Evolutionary conservation across 2,888 invertebrate genomes (phyloP).

Genomic region (Callyntrura guangdongensis): DNA sequence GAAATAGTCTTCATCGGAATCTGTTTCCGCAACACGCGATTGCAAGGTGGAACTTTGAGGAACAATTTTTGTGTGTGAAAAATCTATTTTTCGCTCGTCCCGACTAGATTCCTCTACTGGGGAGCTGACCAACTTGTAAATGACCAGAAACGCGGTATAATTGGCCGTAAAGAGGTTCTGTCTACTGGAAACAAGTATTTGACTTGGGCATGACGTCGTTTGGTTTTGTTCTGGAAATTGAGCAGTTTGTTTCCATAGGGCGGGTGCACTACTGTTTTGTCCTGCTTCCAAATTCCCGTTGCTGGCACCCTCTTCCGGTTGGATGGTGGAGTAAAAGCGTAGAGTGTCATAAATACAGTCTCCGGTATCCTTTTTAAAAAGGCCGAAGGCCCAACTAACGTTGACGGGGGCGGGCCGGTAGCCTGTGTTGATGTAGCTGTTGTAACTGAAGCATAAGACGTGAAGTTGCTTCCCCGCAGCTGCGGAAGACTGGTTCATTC

Average conservation of each 20-base stretch:
- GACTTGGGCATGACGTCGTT: background rate
- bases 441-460: constrained; percentile 43
- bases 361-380: background rate
- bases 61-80: background rate
- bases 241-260: constrained; percentile 10
- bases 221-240: constrained; percentile 56
- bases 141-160: constrained; percentile 44
- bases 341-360: constrained; percentile 39
- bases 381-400: constrained; percentile 11
- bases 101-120: background rate
- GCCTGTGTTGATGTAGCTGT: background rate
- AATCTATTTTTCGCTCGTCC: constrained; percentile 28
- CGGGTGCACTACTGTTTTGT: too few species aligned
- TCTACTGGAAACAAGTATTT: background rate
- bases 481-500: background rate
- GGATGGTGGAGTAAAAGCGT: constrained; percentile 58
- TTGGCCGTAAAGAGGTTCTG: constrained; percentile 30
- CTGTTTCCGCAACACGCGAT: too few species aligned
- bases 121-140: constrained; percentile 44
- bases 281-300: background rate
- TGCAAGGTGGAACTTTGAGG: too few species aligned
- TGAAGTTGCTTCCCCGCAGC: constrained; percentile 6
- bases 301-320: background rate
- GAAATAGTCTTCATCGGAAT: too few species aligned
- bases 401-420: background rate